Evolutionary conservation across 2,797 vertebrate species (phyloP).

Genomic region (Pantherophis alleghaniensis): DNA sequence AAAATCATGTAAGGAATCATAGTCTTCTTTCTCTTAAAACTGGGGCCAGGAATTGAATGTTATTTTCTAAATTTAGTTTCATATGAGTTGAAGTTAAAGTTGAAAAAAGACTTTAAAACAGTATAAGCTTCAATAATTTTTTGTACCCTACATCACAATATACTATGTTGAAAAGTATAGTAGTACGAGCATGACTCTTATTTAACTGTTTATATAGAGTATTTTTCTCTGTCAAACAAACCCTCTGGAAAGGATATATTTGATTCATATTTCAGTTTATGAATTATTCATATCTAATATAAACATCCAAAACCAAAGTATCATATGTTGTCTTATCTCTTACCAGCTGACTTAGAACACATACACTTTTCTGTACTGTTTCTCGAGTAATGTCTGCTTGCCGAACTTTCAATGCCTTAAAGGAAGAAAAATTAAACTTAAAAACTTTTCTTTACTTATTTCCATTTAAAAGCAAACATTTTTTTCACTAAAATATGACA

Average conservation of each 20-base stretch:
- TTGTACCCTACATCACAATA: not conserved
- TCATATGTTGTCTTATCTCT: conserved; percentile 60
- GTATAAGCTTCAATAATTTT: not conserved
- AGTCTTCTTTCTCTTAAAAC: not conserved
- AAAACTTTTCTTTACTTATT: conserved; percentile 31
- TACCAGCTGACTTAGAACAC: conserved; percentile 96
- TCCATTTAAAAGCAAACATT: not conserved
- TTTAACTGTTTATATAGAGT: not conserved
- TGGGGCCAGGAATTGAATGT: not conserved
- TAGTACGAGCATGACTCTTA: not conserved
- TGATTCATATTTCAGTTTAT: not conserved
- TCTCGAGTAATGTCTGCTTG: conserved; percentile 95
- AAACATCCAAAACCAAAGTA: not conserved
- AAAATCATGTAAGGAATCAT: not conserved
- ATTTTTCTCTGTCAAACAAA: not conserved
- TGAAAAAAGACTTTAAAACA: not conserved
- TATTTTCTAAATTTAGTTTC: not conserved
- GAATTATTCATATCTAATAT: not conserved
- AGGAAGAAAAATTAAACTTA: not conserved
- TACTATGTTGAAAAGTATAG: not conserved
- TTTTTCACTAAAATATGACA: not conserved
- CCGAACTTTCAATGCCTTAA: conserved; percentile 90
- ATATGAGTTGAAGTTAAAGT: not conserved
- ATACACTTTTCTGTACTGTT: conserved; percentile 98
- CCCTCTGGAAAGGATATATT: not conserved